Base-by-base conservation (phyloP, 2,888 invertebrate species). In the Periphyllus acericola region DNA sequence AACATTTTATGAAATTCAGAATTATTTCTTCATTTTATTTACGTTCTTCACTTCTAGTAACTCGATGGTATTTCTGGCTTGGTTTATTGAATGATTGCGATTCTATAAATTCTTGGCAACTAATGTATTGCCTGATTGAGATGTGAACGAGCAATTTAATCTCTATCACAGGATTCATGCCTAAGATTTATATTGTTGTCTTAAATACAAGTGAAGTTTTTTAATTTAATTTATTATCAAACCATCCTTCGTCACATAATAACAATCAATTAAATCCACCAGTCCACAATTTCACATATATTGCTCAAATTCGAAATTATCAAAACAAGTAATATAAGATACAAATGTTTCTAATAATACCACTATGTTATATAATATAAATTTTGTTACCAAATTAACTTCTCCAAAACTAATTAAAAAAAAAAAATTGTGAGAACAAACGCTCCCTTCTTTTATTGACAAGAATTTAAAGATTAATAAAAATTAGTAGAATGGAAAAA, bases 161-260 rank as follows among this genome's bases (percentile, higher is more conserved):
- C 80, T 80, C 80, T 86, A 86, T 36, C 25, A 0, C 60, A 34
- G 60, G 86, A 80, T 60, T 80, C 40, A 86, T 79, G 72, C 60
- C 29, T 34, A 32, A n/a, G 72, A 86, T 80, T 80, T 80, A 80
- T 86, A 80, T 80, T 60, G 60, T 74, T 86, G 80, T 80, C 72
- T 55, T 25, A 72, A 86, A 80, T 36, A 29, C 25, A 29, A 79
- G 55, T 29, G 72, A 86, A 80, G 55, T 36, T n/a, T 71, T 55
- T 80, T 80, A 80, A 86, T 86, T 80, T 36, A 17, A 86, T 86
- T 86, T 80, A 72, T 86, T 60, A 29, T 34, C 29, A 29, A 78
- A 55, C 36, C 29, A 71, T 86, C 79, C 21, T 32, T 76, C 34
- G 32, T 36, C 21, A 52, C 36, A 6, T 25, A 78, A 82, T 66